phyloP scores from a whole-genome alignment of 2,797 vertebrate genomes.

The Aselliscus stoliczkanus region DNA sequence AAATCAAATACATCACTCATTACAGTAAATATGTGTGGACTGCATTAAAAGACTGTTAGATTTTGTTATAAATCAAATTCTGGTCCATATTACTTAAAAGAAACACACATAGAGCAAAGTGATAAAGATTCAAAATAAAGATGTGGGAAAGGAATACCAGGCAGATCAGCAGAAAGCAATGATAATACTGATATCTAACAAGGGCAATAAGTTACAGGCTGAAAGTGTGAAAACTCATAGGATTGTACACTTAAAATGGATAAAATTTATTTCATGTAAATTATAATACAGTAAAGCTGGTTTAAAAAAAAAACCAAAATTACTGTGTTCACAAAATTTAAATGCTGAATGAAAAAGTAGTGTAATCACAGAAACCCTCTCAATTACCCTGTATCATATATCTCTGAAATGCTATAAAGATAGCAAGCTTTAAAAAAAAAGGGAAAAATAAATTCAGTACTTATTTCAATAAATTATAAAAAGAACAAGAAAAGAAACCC shows the following conservation, averaged over 20 bases:
- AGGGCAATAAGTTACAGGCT: not conserved
- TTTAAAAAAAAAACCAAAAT: not conserved
- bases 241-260: not conserved
- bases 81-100: not conserved
- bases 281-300: not conserved
- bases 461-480: slow-evolving; percentile 27
- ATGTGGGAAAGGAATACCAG: not conserved
- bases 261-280: not conserved
- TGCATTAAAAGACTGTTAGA: not conserved
- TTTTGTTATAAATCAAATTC: slow-evolving; percentile 22
- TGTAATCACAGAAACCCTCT: not conserved
- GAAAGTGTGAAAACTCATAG: not conserved
- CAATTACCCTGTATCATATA: not conserved
- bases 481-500: slow-evolving; percentile 13
- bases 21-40: not conserved
- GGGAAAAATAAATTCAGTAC: not conserved
- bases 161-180: not conserved
- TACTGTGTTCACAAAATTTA: not conserved
- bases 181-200: not conserved
- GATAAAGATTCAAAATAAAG: slow-evolving; percentile 1
- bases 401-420: not conserved
- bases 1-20: not conserved
- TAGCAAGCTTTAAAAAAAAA: not conserved
- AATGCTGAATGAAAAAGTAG: not conserved
- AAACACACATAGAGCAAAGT: slow-evolving; percentile 11